A percentile compares a stretch with the other conserved stretches of the same genome.
phyloP scores from a whole-genome alignment of 2,113 vertebrate species.

The Seriola quinqueradiata region DNA sequence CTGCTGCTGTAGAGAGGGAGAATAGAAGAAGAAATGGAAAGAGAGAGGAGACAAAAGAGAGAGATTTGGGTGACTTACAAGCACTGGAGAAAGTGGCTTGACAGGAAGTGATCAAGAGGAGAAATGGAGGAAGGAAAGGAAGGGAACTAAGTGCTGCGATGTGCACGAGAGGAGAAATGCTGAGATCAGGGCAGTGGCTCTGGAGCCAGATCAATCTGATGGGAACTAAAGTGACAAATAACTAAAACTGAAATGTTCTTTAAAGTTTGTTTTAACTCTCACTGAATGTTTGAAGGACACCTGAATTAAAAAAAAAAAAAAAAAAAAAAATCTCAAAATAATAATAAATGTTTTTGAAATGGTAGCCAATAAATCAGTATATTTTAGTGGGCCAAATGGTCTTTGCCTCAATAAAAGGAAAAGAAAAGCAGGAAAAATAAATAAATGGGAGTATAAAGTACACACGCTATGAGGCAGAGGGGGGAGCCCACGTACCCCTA shows the following conservation, averaged over 20 bases:
- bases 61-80: conserved; percentile 67
- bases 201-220: conserved; percentile 23
- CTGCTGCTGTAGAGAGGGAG: conserved; percentile 86
- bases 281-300: background rate
- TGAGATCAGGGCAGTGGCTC: conserved; percentile 46
- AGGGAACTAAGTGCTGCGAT: conserved; percentile 71
- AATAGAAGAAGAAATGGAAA: background rate
- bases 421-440: conserved; percentile 54
- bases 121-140: conserved; percentile 46
- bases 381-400: conserved; percentile 26
- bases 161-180: conserved; percentile 47
- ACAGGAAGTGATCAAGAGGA: conserved; percentile 44
- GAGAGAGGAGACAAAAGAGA: conserved; percentile 26
- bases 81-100: conserved; percentile 21
- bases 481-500: conserved; percentile 94
- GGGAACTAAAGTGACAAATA: background rate
- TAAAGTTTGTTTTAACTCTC: background rate
- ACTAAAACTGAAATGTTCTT: background rate
- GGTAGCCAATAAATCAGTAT: background rate
- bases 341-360: background rate
- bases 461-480: conserved; percentile 86
- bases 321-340: background rate
- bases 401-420: conserved; percentile 38
- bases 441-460: conserved; percentile 78
- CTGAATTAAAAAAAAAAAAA: background rate